phyloP scores from a whole-genome alignment of 2,888 invertebrate species.

The Horisme vitalbata region DNA sequence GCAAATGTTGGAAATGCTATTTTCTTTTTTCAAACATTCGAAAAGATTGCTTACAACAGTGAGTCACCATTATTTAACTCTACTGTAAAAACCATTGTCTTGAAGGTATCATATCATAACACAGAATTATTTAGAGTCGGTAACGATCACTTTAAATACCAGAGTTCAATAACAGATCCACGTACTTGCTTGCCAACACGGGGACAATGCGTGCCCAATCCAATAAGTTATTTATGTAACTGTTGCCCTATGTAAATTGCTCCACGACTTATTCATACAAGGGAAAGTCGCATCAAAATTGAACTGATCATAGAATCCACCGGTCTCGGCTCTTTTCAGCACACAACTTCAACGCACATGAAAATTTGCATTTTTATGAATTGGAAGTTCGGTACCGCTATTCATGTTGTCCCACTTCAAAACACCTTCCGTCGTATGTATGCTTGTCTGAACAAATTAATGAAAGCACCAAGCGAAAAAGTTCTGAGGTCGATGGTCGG shows the following conservation, averaged over 20 bases:
- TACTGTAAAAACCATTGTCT: conserved; percentile 19
- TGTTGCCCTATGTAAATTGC: conserved; percentile 56
- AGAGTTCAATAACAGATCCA: conserved; percentile 41
- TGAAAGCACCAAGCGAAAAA: conserved; percentile 5
- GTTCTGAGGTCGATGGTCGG: conserved; percentile 8
- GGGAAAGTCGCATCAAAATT: not conserved
- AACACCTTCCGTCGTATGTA: conserved; percentile 11
- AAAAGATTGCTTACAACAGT: not conserved
- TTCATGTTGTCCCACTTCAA: conserved; percentile 16
- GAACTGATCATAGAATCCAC: no score
- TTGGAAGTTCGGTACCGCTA: conserved; percentile 12
- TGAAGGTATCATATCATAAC: conserved; percentile 22
- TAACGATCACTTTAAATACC: conserved; percentile 31
- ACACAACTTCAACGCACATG: conserved; percentile 6
- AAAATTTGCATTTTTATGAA: conserved; percentile 19
- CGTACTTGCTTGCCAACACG: conserved; percentile 40
- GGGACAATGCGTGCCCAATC: conserved; percentile 48
- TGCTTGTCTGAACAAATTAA: conserved; percentile 15
- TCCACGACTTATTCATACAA: not conserved
- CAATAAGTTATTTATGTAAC: conserved; percentile 44
- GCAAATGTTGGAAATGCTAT: no score
- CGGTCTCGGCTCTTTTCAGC: no score
- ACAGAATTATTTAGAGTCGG: conserved; percentile 28
- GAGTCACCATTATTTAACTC: conserved; percentile 21
- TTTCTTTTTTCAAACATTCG: no score